phyloP scores from a whole-genome alignment of 2,888 invertebrate species.

The Toxonevra muliebris region DNA sequence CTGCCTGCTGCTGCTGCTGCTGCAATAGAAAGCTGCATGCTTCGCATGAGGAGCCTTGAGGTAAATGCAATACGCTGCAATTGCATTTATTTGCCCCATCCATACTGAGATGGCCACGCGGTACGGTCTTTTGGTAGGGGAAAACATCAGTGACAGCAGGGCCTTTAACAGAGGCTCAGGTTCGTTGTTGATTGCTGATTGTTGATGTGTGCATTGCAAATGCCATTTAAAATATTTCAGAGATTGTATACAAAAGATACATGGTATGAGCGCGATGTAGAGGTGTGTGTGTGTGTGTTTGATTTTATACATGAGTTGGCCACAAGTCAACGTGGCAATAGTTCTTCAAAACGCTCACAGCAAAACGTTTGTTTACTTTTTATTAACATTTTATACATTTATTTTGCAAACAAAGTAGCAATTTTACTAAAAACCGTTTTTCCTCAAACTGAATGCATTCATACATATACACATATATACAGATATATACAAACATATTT shows the following conservation, averaged over 20 bases:
- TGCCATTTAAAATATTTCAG: slow-evolving; percentile 49
- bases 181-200: slow-evolving; percentile 19
- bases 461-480: too few relatives aligned
- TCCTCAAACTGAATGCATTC: too few relatives aligned
- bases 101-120: too few relatives aligned
- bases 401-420: too few relatives aligned
- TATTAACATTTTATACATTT: too few relatives aligned
- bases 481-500: too few relatives aligned
- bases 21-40: slow-evolving; percentile 1
- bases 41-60: slow-evolving; percentile 27
- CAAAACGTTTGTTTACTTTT: slow-evolving; percentile 7
- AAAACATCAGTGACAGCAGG: neutral
- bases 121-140: slow-evolving; percentile 4
- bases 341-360: neutral
- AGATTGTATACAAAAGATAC: slow-evolving; percentile 51
- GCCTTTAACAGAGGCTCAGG: neutral
- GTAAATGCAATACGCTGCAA: slow-evolving; percentile 12
- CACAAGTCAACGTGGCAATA: slow-evolving; percentile 47
- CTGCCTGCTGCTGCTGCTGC: slow-evolving; percentile 29
- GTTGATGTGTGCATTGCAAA: slow-evolving; percentile 35
- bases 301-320: slow-evolving; percentile 38
- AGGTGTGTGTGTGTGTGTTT: neutral
- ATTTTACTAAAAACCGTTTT: too few relatives aligned
- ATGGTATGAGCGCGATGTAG: slow-evolving; percentile 4
- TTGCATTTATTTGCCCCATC: slow-evolving; percentile 3